phyloP scores from a whole-genome alignment of 2,797 vertebrate species.

The Acanthurus lineatus region DNA sequence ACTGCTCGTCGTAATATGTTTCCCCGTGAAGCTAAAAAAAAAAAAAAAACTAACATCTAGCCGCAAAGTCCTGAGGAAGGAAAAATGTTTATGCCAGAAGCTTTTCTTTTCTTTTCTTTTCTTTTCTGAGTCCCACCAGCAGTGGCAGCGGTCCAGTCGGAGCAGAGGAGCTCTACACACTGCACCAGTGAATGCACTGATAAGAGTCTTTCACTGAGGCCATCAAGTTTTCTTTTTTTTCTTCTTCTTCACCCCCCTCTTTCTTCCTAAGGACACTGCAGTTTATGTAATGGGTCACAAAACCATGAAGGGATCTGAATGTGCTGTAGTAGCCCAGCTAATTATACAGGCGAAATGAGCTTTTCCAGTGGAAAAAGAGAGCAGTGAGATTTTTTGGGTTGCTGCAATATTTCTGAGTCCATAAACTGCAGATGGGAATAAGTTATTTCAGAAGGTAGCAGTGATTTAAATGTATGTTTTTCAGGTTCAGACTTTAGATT shows the following conservation, averaged over 20 bases:
- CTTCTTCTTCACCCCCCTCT: neutral
- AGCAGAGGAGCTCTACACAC: slow-evolving; percentile 58
- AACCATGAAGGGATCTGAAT: slow-evolving; percentile 43
- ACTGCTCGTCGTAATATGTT: neutral
- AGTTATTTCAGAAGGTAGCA: neutral
- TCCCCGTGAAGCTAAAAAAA: slow-evolving; percentile 1
- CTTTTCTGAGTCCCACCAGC: slow-evolving; percentile 49
- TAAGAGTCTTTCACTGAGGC: slow-evolving; percentile 69
- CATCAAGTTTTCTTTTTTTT: slow-evolving; percentile 22
- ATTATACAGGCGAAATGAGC: slow-evolving; percentile 60
- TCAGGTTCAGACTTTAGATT: neutral
- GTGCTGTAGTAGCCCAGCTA: slow-evolving; percentile 58
- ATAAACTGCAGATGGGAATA: neutral
- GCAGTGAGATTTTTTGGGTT: neutral
- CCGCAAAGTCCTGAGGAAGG: slow-evolving; percentile 13
- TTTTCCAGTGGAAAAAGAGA: slow-evolving; percentile 34
- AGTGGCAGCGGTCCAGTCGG: slow-evolving; percentile 52
- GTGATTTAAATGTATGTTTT: neutral
- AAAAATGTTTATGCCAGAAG: slow-evolving; percentile 31
- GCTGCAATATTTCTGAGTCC: neutral
- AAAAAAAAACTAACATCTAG: slow-evolving; percentile 11
- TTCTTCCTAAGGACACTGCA: slow-evolving; percentile 49
- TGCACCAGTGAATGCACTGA: slow-evolving; percentile 71
- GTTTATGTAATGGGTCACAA: slow-evolving; percentile 71
- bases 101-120: slow-evolving; percentile 42